Percentiles rank a stretch among this genome's conserved stretches.
These are phyloP conservation scores for Tachystola acroxantha DNA, from an alignment of 2,888 invertebrate genomes.

Conservation along the genomic window DNA sequence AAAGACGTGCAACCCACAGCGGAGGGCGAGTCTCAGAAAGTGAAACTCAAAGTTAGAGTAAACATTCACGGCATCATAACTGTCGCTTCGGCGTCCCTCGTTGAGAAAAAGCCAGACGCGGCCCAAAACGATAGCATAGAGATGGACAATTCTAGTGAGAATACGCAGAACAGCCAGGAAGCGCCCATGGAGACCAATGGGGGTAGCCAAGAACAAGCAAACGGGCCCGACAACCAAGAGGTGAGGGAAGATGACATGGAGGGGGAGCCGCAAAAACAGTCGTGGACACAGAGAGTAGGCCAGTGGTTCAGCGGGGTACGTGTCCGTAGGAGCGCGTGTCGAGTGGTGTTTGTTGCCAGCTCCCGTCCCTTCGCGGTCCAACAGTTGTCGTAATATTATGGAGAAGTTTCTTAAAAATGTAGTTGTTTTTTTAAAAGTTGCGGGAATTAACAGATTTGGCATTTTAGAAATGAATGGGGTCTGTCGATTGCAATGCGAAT, in stretches of 20 bases:
- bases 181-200: slow-evolving; percentile 74
- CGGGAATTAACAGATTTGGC: no score
- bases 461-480: no score
- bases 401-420: no score
- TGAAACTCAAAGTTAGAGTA: slow-evolving; percentile 96
- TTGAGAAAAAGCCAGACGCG: slow-evolving; percentile 83
- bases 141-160: slow-evolving; percentile 66
- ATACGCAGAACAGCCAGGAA: slow-evolving; percentile 55
- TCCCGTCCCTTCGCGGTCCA: slow-evolving; percentile 8
- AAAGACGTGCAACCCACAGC: slow-evolving; percentile 90
- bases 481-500: no score
- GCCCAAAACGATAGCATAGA: slow-evolving; percentile 59
- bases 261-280: slow-evolving; percentile 72
- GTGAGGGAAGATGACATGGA: slow-evolving; percentile 68
- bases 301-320: slow-evolving; percentile 85
- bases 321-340: slow-evolving; percentile 72
- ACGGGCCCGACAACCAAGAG: slow-evolving; percentile 69
- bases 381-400: no score
- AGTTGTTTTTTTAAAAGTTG: no score
- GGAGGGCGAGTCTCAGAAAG: slow-evolving; percentile 95
- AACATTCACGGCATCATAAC: slow-evolving; percentile 96
- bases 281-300: slow-evolving; percentile 85
- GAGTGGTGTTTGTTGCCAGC: slow-evolving; percentile 61
- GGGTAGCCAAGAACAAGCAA: slow-evolving; percentile 55
- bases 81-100: slow-evolving; percentile 90